A percentile compares a stretch with the other conserved stretches of the same genome.
Evolutionary conservation across 2,113 vertebrate species (phyloP).

Genomic region (Odobenus rosmarus): DNA sequence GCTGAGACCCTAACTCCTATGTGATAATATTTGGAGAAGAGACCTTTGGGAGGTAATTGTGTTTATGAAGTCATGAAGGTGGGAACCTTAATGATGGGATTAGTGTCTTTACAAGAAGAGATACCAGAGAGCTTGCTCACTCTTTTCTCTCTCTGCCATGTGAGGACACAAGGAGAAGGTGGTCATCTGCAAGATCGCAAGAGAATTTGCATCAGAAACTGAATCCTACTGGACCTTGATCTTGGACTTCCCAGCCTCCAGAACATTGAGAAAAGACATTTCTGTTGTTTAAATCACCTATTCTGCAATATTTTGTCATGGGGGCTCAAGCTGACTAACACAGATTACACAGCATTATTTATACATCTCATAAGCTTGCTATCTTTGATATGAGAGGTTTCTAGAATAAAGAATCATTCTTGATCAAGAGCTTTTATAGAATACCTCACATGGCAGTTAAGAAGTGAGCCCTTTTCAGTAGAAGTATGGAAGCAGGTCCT

Average conservation of each 20-base stretch:
- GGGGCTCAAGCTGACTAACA: neutral
- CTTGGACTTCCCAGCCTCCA: neutral
- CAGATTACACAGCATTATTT: neutral
- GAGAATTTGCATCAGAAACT: neutral
- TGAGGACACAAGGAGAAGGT: neutral
- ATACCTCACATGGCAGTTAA: neutral
- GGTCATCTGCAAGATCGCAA: neutral
- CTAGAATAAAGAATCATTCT: neutral
- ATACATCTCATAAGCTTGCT: neutral
- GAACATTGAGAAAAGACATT: neutral
- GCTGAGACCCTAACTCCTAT: neutral
- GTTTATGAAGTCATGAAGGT: neutral
- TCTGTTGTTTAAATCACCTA: neutral
- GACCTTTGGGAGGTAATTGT: neutral
- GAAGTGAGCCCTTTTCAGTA: neutral
- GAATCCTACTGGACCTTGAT: neutral
- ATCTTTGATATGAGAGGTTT: neutral
- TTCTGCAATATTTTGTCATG: neutral
- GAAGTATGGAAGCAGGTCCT: neutral
- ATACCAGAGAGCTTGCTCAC: neutral
- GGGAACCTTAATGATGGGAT: neutral
- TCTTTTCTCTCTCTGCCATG: neutral
- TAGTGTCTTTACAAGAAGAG: neutral
- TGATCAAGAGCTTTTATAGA: neutral
- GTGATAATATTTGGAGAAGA: neutral